A percentile compares a stretch with the other conserved stretches of the same genome.
These are phyloP conservation scores for Mixornis gularis DNA, from an alignment of 2,113 vertebrate genomes.

Conservation along the genomic window DNA sequence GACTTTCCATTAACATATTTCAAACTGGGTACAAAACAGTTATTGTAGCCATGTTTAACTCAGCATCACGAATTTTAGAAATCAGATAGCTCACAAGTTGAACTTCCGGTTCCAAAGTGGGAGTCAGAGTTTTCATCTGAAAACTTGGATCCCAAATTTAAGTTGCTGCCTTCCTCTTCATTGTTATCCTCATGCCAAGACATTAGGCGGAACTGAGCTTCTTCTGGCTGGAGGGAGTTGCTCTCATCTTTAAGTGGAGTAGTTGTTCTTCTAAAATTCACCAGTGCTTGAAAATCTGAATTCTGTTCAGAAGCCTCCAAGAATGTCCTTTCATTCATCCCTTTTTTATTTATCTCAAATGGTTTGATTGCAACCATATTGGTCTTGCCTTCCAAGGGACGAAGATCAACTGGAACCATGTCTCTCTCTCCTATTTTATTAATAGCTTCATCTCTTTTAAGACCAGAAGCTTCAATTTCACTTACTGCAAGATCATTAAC, in stretches of 20 bases:
- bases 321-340: background rate
- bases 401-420: background rate
- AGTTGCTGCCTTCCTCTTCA: background rate
- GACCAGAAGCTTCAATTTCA: background rate
- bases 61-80: constrained; percentile 10
- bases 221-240: background rate
- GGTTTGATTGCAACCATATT: background rate
- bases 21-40: background rate
- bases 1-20: background rate
- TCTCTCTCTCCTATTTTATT: background rate
- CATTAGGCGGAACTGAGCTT: background rate
- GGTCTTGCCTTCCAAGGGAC: background rate
- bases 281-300: background rate
- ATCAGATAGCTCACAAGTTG: constrained; percentile 59
- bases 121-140: constrained; percentile 44
- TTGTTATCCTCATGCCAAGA: background rate
- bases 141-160: constrained; percentile 42
- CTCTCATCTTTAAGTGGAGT: background rate
- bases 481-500: background rate
- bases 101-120: constrained; percentile 11
- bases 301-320: background rate
- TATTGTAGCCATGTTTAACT: background rate
- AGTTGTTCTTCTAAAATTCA: constrained; percentile 2
- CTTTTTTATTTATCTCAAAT: background rate
- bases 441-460: background rate